Evolutionary conservation across 2,888 invertebrate species (phyloP), one percentile per base, ranked within the genome.

Genomic region (Gymnoscelis rufifasciata): DNA sequence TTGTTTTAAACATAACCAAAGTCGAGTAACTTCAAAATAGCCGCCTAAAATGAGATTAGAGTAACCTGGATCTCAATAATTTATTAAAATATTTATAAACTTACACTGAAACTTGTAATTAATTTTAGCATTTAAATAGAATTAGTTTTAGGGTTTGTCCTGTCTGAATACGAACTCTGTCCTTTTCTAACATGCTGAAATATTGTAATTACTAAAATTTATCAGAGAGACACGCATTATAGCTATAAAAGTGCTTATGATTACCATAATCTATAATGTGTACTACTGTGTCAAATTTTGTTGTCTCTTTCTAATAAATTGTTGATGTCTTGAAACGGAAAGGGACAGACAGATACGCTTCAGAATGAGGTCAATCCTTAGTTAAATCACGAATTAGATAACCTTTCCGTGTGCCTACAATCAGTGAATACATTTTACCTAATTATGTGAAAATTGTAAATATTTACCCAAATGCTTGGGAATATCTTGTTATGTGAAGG

Each of bases 31-130:
- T 56, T 57, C 54, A 52, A 62, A 60, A 60, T 54, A 62, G 47
- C 68, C 64, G 65, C 71, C 66, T 68, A 70, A 67, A 33, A 79
- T 79, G 87, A 87, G 86, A 86, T 87, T 87, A 87, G 73, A 56
- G 77, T 68, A 82, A 84, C 71, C 78, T 68, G 74, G 86, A 87
- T 87, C 87, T 86, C 87, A 83, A 70, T 77, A 79, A 74, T 78
- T 74, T 76, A 79, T 74, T 66, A 73, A 75, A 71, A 74, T 77
- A 78, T 78, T 78, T 80, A 78, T 75, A 65, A 63, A 60, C 53
- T 36, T 30, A 40, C 67, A 66, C 66, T 65, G 58, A 55, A 48
- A 58, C 27, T 38, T 64, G 62, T 64, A 64, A 51, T 59, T 60
- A 64, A 45, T 27, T 51, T 48, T 51, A 58, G 56, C 48, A 58